These are phyloP conservation scores for Catocala fraxini DNA, from an alignment of 2,888 invertebrate genomes.

Conservation along the genomic window DNA sequence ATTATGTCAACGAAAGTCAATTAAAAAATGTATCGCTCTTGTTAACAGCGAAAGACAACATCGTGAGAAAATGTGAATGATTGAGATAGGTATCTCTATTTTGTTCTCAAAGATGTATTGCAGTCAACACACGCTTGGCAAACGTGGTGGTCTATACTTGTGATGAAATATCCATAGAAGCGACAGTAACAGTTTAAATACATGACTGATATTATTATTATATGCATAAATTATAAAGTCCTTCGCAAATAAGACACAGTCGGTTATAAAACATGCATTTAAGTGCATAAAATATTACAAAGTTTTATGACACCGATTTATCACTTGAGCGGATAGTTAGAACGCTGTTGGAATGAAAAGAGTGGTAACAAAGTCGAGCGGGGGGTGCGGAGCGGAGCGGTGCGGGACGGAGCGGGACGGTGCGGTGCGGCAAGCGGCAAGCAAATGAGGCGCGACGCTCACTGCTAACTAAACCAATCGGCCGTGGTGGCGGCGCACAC, in stretches of 20 bases:
- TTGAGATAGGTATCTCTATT: no score
- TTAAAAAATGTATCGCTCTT: no score
- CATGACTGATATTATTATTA: no score
- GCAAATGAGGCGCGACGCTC: conserved; percentile 87
- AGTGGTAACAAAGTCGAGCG: conserved; percentile 79
- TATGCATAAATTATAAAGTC: not conserved
- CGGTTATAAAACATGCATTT: conserved; percentile 42
- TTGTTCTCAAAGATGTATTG: no score
- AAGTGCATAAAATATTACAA: conserved; percentile 51
- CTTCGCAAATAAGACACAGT: conserved; percentile 31
- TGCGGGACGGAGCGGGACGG: conserved; percentile 42
- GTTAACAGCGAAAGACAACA: no score
- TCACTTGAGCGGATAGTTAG: conserved; percentile 78
- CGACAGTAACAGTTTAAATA: no score
- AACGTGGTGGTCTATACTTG: no score
- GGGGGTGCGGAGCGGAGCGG: conserved; percentile 40
- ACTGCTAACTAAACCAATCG: conserved; percentile 88
- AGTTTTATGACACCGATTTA: conserved; percentile 72
- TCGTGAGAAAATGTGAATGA: no score
- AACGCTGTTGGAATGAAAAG: conserved; percentile 79
- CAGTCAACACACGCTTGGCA: no score
- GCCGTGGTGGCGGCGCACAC: conserved; percentile 62
- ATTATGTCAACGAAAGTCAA: no score
- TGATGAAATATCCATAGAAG: no score
- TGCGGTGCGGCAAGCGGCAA: conserved; percentile 76